Conservation (phyloP, 2,113 vertebrate species). For the Aramus guarauna region DNA sequence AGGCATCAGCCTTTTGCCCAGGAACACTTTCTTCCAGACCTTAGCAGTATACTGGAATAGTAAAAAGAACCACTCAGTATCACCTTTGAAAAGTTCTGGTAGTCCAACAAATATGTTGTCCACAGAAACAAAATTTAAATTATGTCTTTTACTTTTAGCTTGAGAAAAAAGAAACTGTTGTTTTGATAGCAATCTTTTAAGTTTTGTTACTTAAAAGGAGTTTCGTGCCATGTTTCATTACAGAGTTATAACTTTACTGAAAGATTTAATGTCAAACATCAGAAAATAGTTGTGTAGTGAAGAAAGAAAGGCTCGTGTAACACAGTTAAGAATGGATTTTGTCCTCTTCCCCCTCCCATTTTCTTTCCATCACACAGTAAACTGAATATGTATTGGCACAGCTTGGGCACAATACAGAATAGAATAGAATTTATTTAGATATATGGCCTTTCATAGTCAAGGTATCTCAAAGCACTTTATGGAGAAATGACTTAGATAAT, state of each 20-base stretch:
- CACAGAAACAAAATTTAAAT: neutral
- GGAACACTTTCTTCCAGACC: neutral
- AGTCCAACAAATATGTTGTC: neutral
- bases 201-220: neutral
- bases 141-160: neutral
- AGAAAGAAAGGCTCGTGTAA: constrained; percentile 11
- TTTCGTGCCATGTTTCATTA: neutral
- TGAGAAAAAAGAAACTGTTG: neutral
- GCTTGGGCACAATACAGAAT: constrained; percentile 38
- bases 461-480: constrained; percentile 66
- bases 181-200: neutral
- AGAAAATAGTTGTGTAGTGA: neutral
- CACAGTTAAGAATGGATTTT: neutral
- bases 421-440: constrained; percentile 64
- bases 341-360: neutral
- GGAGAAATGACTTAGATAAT: constrained; percentile 67
- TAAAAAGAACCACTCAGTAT: neutral
- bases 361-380: neutral
- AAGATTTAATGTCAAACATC: neutral
- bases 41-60: neutral
- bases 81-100: neutral
- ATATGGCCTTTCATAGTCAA: constrained; percentile 65
- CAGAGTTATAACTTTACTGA: neutral
- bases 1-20: neutral
- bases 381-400: constrained; percentile 65